Base-by-base conservation (phyloP, 1,140 invertebrate species). In the Sycophaga agraensis region DNA sequence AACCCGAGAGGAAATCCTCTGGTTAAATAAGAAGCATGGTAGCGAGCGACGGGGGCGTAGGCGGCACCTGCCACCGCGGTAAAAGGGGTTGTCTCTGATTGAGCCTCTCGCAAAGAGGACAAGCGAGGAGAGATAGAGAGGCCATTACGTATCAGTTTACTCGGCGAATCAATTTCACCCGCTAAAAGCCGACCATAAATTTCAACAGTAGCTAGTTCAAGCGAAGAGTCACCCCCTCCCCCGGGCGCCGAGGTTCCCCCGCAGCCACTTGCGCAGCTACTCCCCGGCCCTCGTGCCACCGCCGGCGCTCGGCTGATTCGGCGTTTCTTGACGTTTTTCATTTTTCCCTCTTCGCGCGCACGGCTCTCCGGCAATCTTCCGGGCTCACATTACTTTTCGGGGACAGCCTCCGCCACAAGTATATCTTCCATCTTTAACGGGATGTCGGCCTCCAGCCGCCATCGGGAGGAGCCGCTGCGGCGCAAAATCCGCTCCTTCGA, bases 131-230 rank as follows among this genome's bases (percentile, higher is more conserved):
- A 63, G 57, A 55, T 49, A 60, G 60, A 64, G 64, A 70, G 42
- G 65, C 69, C 62, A 69, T 72, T 72, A 70, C 63, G 65, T 70
- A 70, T 70, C 70, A 68, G 70, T 72, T 72, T 72, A 72, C 70
- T 70, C 62, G 68, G 63, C 67, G 65, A 72, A 72, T 72, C 70
- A 72, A 72, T 72, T 71, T 68, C 68, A 67, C 49, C 59, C 60
- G 68, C 66, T 71, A 72, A 72, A 67, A 72, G 66, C 68, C 68
- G 65, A 66, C 66, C 69, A 70, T 72, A 72, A 72, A 72, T 72
- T 71, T 64, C 57, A 40, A 61, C 59, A 56, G 59, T 64, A 68
- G 63, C 64, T 67, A 66, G 61, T 57, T 53, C 2, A 50, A 56
- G 16, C 63, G n/a, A n/a, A n/a, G n/a, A n/a, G n/a, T n/a, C n/a